These are phyloP conservation scores for Oreotragus oreotragus DNA, from an alignment of 2,113 vertebrate genomes.

Conservation along the genomic window DNA sequence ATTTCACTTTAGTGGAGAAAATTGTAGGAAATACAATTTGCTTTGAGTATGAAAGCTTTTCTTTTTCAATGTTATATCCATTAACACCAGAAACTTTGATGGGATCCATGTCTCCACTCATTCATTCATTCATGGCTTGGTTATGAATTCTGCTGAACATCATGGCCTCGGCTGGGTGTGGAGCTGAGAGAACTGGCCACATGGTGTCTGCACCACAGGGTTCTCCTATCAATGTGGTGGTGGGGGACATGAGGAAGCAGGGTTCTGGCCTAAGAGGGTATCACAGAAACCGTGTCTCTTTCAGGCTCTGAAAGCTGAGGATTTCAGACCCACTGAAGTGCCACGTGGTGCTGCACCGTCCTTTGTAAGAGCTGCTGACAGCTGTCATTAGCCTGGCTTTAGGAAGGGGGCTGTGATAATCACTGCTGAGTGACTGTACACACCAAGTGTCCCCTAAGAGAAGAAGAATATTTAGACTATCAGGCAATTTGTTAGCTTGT, in stretches of 20 bases:
- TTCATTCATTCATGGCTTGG: neutral
- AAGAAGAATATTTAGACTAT: neutral
- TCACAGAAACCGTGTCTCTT: neutral
- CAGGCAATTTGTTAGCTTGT: constrained; percentile 44
- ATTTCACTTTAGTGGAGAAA: neutral
- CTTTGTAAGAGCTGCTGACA: constrained; percentile 48
- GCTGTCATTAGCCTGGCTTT: constrained; percentile 30
- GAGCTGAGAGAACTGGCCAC: neutral
- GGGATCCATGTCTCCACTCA: neutral
- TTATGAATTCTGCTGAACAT: neutral
- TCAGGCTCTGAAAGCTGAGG: neutral
- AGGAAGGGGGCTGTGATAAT: constrained; percentile 28
- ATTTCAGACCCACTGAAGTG: neutral
- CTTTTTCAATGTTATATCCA: neutral
- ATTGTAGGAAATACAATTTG: neutral
- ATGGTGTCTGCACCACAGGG: neutral
- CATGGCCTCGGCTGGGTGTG: neutral
- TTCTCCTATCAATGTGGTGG: neutral
- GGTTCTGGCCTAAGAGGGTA: neutral
- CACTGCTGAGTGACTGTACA: constrained; percentile 42
- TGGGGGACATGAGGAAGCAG: neutral
- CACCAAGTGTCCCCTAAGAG: neutral
- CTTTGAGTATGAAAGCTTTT: neutral
- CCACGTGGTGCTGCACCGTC: accelerated
- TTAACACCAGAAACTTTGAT: neutral